These are phyloP conservation scores for Cryptocheilus praepositus DNA, from an alignment of 2,888 invertebrate species.

Conservation along the genomic window DNA sequence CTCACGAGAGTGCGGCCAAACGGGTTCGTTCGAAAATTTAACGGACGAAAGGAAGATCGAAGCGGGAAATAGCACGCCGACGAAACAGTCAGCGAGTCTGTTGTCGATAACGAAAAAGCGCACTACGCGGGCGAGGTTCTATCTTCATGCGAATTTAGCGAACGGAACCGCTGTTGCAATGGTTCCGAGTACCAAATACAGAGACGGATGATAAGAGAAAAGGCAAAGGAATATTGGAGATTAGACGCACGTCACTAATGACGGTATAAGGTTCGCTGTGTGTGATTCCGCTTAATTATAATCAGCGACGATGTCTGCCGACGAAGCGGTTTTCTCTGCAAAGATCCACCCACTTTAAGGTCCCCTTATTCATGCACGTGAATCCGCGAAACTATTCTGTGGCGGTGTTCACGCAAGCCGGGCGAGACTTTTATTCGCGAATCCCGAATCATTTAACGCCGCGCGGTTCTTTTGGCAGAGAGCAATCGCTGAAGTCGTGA, in stretches of 20 bases:
- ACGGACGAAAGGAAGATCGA: not conserved
- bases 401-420: not conserved
- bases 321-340: not conserved
- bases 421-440: not conserved
- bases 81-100: not conserved
- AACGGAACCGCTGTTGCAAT: not conserved
- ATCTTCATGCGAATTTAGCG: not conserved
- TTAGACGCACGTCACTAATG: not conserved
- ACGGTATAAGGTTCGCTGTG: not conserved
- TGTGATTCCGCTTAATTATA: not conserved
- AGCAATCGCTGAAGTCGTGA: too few species aligned
- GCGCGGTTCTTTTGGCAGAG: too few species aligned
- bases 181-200: not conserved
- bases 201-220: not conserved
- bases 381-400: not conserved
- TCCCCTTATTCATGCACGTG: conserved; percentile 9
- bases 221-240: conserved; percentile 4
- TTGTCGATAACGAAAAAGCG: too few species aligned
- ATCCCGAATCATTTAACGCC: too few species aligned
- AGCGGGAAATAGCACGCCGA: not conserved
- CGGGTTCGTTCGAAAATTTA: too few species aligned
- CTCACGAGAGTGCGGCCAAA: too few species aligned
- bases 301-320: conserved; percentile 6
- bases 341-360: conserved; percentile 12
- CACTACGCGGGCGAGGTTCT: too few species aligned